A percentile compares a stretch with the other conserved stretches of the same genome.
These are phyloP conservation scores for Coecobrya sp. DNA, from an alignment of 2,888 invertebrate genomes.

Conservation along the genomic window DNA sequence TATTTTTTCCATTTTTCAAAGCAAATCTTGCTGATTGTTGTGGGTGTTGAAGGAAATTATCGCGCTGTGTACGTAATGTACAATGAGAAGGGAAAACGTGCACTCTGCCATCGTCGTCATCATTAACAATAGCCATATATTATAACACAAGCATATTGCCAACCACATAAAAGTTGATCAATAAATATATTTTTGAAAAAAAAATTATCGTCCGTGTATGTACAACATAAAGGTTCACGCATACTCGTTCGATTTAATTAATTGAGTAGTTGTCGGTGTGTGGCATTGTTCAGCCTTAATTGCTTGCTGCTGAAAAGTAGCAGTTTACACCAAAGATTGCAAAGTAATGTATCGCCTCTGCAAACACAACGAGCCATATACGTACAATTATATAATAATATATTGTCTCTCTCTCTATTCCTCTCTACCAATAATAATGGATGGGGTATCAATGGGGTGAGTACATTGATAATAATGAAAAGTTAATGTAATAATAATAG, in stretches of 20 bases:
- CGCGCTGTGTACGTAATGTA: background rate
- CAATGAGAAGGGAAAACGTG: slow-evolving; percentile 61
- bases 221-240: background rate
- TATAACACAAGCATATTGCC: background rate
- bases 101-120: slow-evolving; percentile 44
- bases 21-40: slow-evolving; percentile 30
- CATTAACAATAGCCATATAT: background rate
- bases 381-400: background rate
- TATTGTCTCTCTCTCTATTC: background rate
- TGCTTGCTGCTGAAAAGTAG: slow-evolving; percentile 9
- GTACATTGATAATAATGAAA: slow-evolving; percentile 21
- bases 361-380: background rate
- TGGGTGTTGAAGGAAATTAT: slow-evolving; percentile 54
- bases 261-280: slow-evolving; percentile 65
- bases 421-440: background rate
- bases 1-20: slow-evolving; percentile 38
- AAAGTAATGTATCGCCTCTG: background rate
- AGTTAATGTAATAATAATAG: slow-evolving; percentile 44
- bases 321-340: slow-evolving; percentile 31
- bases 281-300: slow-evolving; percentile 62
- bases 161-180: slow-evolving; percentile 30
- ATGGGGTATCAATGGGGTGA: slow-evolving; percentile 58
- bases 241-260: slow-evolving; percentile 51
- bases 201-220: slow-evolving; percentile 16
- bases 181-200: slow-evolving; percentile 24